Base-by-base conservation (phyloP, 2,888 invertebrate species). In the Spisula subtruncata region DNA sequence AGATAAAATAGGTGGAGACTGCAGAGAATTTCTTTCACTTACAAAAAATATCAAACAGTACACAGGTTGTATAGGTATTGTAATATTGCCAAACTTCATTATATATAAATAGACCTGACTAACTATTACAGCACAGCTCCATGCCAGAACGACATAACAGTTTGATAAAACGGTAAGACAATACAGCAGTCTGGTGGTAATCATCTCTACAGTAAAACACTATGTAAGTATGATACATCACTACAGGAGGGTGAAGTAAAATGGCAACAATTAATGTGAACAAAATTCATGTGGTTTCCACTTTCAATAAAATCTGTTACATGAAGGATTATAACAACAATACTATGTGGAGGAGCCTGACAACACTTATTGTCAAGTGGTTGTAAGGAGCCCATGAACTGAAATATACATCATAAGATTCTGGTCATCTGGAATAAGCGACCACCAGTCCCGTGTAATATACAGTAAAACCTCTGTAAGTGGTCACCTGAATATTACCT, bases 81-180 rank as follows among this genome's bases (percentile, higher is more conserved):
- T 29, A 75, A 14, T 32, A 16, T 75, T 75, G 75, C 75, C 75
- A 75, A 75, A 32, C 18, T 5, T 35, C 35, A 75, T n/a, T n/a
- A 32, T 35, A 32, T 75, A 75, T 35, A 75, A 75, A 75, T 75
- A 75, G 35, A 75, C 29, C 75, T 75, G 75, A 75, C 75, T 75
- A 75, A 75, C 32, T 16, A 41, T 25, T 75, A 75, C 75, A 75
- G 12, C 75, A 32, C 2, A 35, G 35, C 16, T 35, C 4, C 6
- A 32, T 75, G 1, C 35, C 4, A 75, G 14, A 75, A 25, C 6
- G 60, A 25, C n/a, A 5, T n/a, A 66, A 66, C 60, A 25, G 25
- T 18, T 66, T 14, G 60, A 66, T 66, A 12, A n/a, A 66, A 66
- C 25, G 12, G 6, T 32, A 29, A 75, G 16, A 75, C 29, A 75